Percentiles rank a stretch among this genome's conserved stretches.
phyloP scores from a whole-genome alignment of 2,113 vertebrate genomes.

The Marmota flaviventris region DNA sequence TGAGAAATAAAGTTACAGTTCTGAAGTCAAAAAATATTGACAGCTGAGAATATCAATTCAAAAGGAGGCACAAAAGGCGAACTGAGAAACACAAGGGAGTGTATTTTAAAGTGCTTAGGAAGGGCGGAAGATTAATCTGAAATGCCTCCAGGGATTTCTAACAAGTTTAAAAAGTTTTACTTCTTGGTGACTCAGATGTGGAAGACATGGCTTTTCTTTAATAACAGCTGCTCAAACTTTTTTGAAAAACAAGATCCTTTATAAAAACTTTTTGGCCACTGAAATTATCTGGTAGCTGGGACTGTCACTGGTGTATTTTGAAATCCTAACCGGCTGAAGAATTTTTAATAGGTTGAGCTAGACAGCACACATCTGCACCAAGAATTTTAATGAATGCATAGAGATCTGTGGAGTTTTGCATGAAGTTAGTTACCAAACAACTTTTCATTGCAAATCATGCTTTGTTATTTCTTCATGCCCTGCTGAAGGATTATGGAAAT shows the following conservation, averaged over 20 bases:
- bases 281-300: slow-evolving; percentile 38
- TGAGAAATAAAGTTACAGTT: background rate
- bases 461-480: slow-evolving; percentile 38
- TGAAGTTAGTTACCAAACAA: background rate
- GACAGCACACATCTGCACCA: slow-evolving; percentile 36
- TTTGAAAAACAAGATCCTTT: slow-evolving; percentile 56
- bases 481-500: slow-evolving; percentile 32
- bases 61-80: background rate
- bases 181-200: slow-evolving; percentile 59
- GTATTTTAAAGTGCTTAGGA: slow-evolving; percentile 59
- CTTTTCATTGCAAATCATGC: slow-evolving; percentile 20
- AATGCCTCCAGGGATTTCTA: slow-evolving; percentile 58
- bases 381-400: slow-evolving; percentile 27
- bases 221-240: slow-evolving; percentile 67
- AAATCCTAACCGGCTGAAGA: slow-evolving; percentile 54
- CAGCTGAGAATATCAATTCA: background rate
- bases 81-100: background rate
- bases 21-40: background rate
- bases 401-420: slow-evolving; percentile 13
- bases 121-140: background rate
- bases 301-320: slow-evolving; percentile 21
- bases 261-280: slow-evolving; percentile 18
- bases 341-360: slow-evolving; percentile 51
- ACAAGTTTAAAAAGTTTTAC: slow-evolving; percentile 43
- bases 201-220: slow-evolving; percentile 67